Evolutionary conservation across 2,797 vertebrate genomes (phyloP).

Genomic region (Danio albolineatus): DNA sequence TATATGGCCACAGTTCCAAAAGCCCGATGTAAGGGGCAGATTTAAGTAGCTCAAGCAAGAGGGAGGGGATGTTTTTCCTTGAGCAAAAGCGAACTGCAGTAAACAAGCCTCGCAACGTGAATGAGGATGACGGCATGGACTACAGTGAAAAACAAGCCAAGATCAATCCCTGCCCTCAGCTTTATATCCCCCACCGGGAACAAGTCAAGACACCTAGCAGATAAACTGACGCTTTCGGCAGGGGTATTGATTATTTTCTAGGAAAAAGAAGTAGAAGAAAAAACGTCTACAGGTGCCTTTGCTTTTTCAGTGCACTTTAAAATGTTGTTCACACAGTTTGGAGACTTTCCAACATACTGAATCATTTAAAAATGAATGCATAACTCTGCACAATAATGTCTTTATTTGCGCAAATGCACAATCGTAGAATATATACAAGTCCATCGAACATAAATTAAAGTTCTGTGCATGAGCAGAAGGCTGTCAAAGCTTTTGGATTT

Average conservation of each 20-base stretch:
- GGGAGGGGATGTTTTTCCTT: conserved; percentile 24
- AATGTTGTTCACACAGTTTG: not conserved
- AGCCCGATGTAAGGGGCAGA: not conserved
- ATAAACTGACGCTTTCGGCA: conserved; percentile 51
- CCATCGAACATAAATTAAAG: not conserved
- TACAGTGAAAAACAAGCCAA: conserved; percentile 57
- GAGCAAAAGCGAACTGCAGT: conserved; percentile 29
- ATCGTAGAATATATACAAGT: not conserved
- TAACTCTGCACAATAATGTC: not conserved
- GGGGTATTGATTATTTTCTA: conserved; percentile 40
- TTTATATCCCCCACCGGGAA: conserved; percentile 11
- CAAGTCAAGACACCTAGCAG: conserved; percentile 26
- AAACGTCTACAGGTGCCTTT: conserved; percentile 2
- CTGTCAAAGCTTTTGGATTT: not conserved
- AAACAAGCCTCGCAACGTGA: conserved; percentile 21
- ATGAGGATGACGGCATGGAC: conserved; percentile 42
- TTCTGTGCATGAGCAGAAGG: conserved; percentile 1
- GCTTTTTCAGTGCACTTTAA: not conserved
- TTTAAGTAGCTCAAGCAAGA: conserved; percentile 9
- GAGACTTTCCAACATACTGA: not conserved
- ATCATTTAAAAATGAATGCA: not conserved
- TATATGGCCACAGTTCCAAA: not conserved
- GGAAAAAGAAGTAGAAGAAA: not conserved
- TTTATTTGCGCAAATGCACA: not conserved
- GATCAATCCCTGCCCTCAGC: conserved; percentile 50